phyloP scores from a whole-genome alignment of 1,140 invertebrate genomes.

The Luehdorfia chinensis region DNA sequence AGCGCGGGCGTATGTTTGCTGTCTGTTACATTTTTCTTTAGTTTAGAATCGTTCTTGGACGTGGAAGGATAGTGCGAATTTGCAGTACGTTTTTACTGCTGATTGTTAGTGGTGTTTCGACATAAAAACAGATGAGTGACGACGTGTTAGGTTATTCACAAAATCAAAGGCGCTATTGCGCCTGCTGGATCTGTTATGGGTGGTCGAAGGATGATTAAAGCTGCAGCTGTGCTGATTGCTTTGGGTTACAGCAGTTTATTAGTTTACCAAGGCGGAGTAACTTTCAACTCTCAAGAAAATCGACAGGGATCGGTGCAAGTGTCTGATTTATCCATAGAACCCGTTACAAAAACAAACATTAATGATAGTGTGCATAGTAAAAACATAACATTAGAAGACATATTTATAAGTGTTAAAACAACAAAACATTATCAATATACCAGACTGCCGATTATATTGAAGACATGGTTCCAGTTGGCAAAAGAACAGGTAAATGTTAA shows the following conservation, averaged over 20 bases:
- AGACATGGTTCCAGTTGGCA: conserved; percentile 95
- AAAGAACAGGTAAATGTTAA: conserved; percentile 89
- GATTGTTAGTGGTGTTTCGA: conserved; percentile 41
- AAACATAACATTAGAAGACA: conserved; percentile 86
- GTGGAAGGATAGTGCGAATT: conserved; percentile 11
- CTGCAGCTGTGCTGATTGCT: conserved; percentile 56
- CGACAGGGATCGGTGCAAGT: conserved; percentile 53
- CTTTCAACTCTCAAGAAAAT: conserved; percentile 78
- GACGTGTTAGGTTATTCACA: conserved; percentile 46
- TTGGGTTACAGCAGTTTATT: conserved; percentile 81
- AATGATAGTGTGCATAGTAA: conserved; percentile 80
- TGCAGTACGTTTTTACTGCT: neutral
- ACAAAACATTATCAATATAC: conserved; percentile 91
- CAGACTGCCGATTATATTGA: conserved; percentile 90
- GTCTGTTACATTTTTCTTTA: conserved; percentile 75
- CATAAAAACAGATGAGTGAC: conserved; percentile 71
- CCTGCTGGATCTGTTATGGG: conserved; percentile 78
- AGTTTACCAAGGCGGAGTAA: conserved; percentile 78
- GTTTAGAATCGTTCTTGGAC: conserved; percentile 60
- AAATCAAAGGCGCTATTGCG: conserved; percentile 54
- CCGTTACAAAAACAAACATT: conserved; percentile 56
- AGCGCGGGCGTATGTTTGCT: conserved; percentile 56
- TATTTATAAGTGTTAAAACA: conserved; percentile 97
- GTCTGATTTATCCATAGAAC: conserved; percentile 55
- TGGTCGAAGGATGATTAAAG: conserved; percentile 63